These are phyloP conservation scores for Rhinophrynus dorsalis DNA, from an alignment of 2,797 vertebrate species.

Conservation along the genomic window DNA sequence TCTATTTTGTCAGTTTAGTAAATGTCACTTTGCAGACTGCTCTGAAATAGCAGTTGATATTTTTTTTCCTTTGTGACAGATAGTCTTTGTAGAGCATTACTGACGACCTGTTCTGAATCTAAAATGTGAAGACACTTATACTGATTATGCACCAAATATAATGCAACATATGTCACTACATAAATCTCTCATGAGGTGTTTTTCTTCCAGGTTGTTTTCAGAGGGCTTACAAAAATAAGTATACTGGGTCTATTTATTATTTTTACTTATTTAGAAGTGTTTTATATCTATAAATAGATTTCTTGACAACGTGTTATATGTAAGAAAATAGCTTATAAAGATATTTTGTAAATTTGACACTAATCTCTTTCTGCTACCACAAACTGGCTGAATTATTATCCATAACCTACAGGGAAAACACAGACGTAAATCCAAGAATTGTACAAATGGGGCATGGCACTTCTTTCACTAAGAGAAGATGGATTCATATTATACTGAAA, in stretches of 20 bases:
- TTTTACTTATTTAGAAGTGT: constrained; percentile 10
- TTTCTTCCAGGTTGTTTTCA: constrained; percentile 17
- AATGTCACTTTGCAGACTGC: constrained; percentile 51
- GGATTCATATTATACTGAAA: no score
- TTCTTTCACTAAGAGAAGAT: no score
- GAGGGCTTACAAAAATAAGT: constrained; percentile 4
- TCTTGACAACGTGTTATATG: constrained; percentile 4
- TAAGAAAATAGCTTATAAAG: constrained; percentile 11
- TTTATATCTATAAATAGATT: constrained; percentile 2
- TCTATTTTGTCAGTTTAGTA: constrained; percentile 46
- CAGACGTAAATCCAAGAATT: background rate
- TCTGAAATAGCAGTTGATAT: constrained; percentile 43
- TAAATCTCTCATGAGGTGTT: constrained; percentile 12
- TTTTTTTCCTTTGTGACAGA: constrained; percentile 51
- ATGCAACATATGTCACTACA: constrained; percentile 25
- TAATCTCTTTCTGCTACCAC: constrained; percentile 22
- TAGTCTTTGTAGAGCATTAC: constrained; percentile 47
- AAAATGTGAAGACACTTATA: constrained; percentile 1
- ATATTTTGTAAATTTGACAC: constrained; percentile 14
- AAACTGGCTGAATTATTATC: constrained; percentile 8
- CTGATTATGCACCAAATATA: constrained; percentile 25
- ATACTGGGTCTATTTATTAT: background rate
- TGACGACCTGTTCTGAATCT: constrained; percentile 48
- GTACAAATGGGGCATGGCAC: background rate
- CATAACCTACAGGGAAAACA: constrained; percentile 4